Percentiles rank a stretch among this genome's conserved stretches.
These are phyloP conservation scores for Oscheius sp. DNA, from an alignment of 2,888 invertebrate species.

Conservation along the genomic window DNA sequence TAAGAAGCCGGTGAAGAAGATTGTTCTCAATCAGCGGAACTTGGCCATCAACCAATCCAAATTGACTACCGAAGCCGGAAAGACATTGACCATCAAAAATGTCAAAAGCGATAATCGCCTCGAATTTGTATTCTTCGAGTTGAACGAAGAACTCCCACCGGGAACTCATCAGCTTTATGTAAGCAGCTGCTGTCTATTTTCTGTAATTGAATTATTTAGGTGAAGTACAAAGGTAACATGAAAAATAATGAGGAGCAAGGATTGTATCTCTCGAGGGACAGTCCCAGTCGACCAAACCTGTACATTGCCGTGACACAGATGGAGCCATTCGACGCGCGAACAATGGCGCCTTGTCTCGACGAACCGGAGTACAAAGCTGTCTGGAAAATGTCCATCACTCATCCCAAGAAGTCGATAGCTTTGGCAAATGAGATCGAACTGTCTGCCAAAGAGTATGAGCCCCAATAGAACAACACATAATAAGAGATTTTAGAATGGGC, in stretches of 20 bases:
- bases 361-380: constrained; percentile 61
- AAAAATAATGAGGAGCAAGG: not conserved
- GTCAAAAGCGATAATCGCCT: not conserved
- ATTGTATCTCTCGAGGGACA: not conserved
- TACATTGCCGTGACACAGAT: too few relatives aligned
- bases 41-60: not conserved
- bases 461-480: not conserved
- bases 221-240: too few relatives aligned
- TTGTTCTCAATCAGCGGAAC: not conserved
- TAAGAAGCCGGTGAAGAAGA: not conserved
- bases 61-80: not conserved
- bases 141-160: not conserved
- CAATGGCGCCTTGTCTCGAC: constrained; percentile 70
- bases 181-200: not conserved
- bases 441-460: too few relatives aligned
- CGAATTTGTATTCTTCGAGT: not conserved
- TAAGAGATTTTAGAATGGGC: not conserved
- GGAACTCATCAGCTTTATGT: not conserved
- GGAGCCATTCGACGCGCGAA: constrained; percentile 61
- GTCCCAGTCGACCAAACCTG: too few relatives aligned
- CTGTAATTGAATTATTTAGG: too few relatives aligned
- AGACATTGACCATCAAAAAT: not conserved
- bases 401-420: constrained; percentile 42
- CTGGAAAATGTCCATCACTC: constrained; percentile 45
- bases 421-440: constrained; percentile 36